phyloP scores from a whole-genome alignment of 2,113 vertebrate species.

The Cebus imitator region DNA sequence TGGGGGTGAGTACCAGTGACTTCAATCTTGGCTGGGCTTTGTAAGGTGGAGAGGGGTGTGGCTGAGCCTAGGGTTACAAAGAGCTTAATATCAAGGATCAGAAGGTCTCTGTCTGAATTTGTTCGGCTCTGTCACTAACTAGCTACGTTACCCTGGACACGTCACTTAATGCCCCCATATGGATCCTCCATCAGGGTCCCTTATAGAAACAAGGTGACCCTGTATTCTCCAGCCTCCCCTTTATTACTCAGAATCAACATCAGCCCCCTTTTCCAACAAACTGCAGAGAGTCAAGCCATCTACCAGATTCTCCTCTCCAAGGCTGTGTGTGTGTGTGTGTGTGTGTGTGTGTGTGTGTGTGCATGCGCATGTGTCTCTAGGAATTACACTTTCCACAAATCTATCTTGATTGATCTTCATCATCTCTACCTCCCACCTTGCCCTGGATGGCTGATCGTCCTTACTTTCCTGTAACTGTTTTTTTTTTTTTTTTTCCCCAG shows the following conservation, averaged over 20 bases:
- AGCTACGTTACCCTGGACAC: background rate
- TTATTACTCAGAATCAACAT: background rate
- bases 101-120: background rate
- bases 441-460: background rate
- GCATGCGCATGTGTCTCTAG: background rate
- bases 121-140: background rate
- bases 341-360: background rate
- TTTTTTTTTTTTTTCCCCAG: background rate
- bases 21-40: background rate
- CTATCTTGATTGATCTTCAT: background rate
- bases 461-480: background rate
- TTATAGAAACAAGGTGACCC: background rate
- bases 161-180: background rate
- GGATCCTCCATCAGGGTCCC: background rate
- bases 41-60: background rate
- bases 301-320: background rate
- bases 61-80: background rate
- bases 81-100: background rate
- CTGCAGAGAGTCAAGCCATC: background rate
- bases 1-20: background rate
- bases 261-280: too few relatives aligned
- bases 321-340: background rate
- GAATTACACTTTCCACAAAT: background rate
- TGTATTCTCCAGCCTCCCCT: background rate
- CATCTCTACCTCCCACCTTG: fast-evolving